These are phyloP conservation scores for Pandemis heparana DNA, from an alignment of 2,888 invertebrate genomes.

Conservation along the genomic window DNA sequence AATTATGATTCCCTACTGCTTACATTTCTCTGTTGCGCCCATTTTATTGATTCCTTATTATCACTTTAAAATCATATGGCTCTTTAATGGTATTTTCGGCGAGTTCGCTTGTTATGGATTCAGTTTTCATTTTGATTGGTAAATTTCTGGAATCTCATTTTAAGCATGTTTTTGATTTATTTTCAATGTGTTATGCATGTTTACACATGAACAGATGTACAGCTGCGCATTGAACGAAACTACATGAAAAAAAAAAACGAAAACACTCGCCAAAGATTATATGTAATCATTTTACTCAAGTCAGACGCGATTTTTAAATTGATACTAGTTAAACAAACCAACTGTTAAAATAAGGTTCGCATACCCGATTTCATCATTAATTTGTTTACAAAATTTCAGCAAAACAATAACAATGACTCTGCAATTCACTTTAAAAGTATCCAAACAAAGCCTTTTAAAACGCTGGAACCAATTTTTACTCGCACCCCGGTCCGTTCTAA, in stretches of 20 bases:
- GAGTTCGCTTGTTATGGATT: conserved; percentile 12
- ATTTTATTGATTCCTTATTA: conserved; percentile 45
- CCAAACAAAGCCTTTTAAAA: conserved; percentile 17
- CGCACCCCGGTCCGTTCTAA: conserved; percentile 24
- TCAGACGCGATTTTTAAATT: no score
- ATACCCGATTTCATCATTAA: not conserved
- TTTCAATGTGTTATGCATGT: no score
- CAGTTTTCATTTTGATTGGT: not conserved
- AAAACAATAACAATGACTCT: conserved; percentile 24
- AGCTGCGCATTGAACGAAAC: no score
- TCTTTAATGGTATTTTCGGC: conserved; percentile 33
- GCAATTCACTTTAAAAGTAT: conserved; percentile 21
- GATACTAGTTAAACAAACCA: no score
- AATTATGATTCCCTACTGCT: conserved; percentile 12
- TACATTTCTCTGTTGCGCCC: conserved; percentile 32
- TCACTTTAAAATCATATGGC: conserved; percentile 42
- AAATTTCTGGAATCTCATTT: not conserved
- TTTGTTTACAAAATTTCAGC: not conserved
- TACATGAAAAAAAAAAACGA: no score
- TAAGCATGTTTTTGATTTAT: not conserved
- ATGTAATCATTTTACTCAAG: no score
- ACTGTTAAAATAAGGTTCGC: not conserved
- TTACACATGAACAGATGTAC: no score
- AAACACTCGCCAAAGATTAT: no score
- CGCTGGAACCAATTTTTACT: conserved; percentile 28